Evolutionary conservation across 1,140 invertebrate species (phyloP), one percentile per base, ranked within the genome.

Genomic region (Lanistes nyassanus): DNA sequence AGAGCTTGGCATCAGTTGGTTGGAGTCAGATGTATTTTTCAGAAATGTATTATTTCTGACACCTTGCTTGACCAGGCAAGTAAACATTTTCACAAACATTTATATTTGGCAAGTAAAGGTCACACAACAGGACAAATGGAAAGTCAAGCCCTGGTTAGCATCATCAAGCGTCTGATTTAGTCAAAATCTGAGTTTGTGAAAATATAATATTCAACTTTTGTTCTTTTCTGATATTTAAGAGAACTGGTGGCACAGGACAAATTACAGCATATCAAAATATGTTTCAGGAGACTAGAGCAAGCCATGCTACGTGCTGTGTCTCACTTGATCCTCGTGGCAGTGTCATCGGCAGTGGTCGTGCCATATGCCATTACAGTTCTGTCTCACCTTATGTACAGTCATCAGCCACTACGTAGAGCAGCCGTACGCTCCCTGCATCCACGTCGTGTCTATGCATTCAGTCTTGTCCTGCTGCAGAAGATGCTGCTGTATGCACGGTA

Each of bases 391-490:
- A 64, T 88, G 16, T 84, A 84, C 80, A 86, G 87, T 21, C 87
- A 85, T 42, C 39, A 66, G 83, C 84, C 87, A 60, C 75, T 77
- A 62, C 76, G 77, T 56, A 65, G 84, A 71, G 81, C 78, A 53
- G 81, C 79, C 64, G 65, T 72, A 39, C 75, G 86, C 55, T 84
- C 86, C 13, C 78, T 89, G 16, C 77, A 80, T 75, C 86, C 87
- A 29, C 78, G 80, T n/a, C 88, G 86, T 82, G 87, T 89, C 34
- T 86, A 81, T 80, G 80, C 81, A 29, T 75, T 89, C 13, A 89
- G 85, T 79, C 83, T 82, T 70, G 75, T 82, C 6, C 29, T 88
- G 4, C 60, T 88, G 34, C 84, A 85, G 37, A 80, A 82, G 60
- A 51, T 89, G 60, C 62, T 82, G 26, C 77, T 75, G 16, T 78